Evolutionary conservation across 1,140 invertebrate species (phyloP).

Genomic region (Ooceraea biroi): DNA sequence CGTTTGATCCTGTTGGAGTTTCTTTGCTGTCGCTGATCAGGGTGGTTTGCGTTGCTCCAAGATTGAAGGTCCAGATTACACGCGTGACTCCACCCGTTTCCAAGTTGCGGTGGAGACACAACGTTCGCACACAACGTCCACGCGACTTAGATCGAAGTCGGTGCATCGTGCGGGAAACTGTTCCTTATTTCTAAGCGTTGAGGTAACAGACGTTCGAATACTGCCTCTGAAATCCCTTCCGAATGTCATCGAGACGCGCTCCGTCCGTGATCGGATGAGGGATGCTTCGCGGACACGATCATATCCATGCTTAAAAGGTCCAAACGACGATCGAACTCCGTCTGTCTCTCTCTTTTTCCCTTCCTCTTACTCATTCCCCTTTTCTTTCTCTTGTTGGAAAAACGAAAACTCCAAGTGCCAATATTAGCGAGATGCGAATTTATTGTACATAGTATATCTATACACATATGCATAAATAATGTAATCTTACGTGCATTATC

Average conservation of each 20-base stretch:
- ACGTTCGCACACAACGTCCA: background rate
- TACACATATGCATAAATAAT: constrained; percentile 55
- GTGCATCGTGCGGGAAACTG: constrained; percentile 16
- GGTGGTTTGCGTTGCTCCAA: background rate
- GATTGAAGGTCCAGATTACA: background rate
- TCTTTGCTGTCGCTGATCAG: background rate
- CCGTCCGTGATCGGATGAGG: constrained; percentile 3
- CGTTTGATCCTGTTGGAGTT: background rate
- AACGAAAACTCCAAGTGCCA: constrained; percentile 77
- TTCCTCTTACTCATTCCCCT: constrained; percentile 14
- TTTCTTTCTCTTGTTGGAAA: constrained; percentile 50
- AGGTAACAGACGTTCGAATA: constrained; percentile 20
- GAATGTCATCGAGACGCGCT: background rate
- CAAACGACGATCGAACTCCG: constrained; percentile 10
- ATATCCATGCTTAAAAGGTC: constrained; percentile 25
- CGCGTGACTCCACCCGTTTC: background rate
- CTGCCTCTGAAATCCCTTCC: constrained; percentile 11
- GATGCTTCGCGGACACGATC: constrained; percentile 16
- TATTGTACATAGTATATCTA: constrained; percentile 40
- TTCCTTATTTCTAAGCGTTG: constrained; percentile 49
- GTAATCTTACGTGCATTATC: constrained; percentile 71
- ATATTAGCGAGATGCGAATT: constrained; percentile 77
- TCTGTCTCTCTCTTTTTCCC: constrained; percentile 30
- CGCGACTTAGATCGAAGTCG: background rate
- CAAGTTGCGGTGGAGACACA: background rate